These are phyloP conservation scores for Chitala chitala DNA, from an alignment of 2,113 vertebrate species.

Conservation along the genomic window DNA sequence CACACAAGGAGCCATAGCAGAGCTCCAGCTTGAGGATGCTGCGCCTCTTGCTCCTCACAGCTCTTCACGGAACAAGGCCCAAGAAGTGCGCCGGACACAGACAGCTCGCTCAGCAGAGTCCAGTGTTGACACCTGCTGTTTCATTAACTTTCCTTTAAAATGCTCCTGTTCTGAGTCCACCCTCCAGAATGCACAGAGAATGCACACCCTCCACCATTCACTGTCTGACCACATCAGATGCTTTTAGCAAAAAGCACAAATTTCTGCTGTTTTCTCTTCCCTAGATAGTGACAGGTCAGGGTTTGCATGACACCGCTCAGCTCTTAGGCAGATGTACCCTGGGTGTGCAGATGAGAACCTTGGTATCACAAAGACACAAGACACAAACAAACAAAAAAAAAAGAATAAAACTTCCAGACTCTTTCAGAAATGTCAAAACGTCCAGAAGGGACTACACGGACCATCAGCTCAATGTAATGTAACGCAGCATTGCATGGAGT, in stretches of 20 bases:
- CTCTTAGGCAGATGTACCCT: background rate
- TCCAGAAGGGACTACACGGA: no score
- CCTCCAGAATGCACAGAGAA: no score
- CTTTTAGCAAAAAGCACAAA: background rate
- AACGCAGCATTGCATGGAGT: no score
- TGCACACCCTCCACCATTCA: background rate
- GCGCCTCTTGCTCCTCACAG: background rate
- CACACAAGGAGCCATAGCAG: slow-evolving; percentile 21
- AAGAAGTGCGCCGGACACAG: background rate
- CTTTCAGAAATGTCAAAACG: no score
- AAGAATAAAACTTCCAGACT: background rate
- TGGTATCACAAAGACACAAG: background rate
- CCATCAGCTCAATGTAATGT: no score
- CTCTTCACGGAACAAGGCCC: background rate
- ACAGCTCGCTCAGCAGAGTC: background rate
- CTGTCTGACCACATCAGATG: background rate
- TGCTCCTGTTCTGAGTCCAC: background rate
- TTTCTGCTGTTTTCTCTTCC: no score
- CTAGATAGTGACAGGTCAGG: background rate
- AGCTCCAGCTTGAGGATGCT: slow-evolving; percentile 10
- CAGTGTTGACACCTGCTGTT: background rate
- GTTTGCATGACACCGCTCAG: background rate
- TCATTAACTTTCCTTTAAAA: background rate
- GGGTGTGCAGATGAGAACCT: background rate
- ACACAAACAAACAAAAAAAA: background rate